Evolutionary conservation across 2,797 vertebrate species (phyloP).

Genomic region (Micromesistius poutassou): DNA sequence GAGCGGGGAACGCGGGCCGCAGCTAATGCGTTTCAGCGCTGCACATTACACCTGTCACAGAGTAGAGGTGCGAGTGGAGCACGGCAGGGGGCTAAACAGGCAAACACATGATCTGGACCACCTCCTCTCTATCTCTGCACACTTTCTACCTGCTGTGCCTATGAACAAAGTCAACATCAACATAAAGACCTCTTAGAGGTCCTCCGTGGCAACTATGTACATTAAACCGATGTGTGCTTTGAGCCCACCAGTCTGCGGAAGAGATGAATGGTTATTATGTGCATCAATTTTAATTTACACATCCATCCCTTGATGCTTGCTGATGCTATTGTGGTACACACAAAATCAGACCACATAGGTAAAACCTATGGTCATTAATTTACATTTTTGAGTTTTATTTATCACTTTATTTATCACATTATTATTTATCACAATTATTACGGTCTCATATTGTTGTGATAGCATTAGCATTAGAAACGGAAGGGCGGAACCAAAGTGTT

Average conservation of each 20-base stretch:
- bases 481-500: too few species aligned
- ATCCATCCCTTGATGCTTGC: neutral
- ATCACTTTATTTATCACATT: too few species aligned
- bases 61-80: neutral
- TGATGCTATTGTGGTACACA: too few species aligned
- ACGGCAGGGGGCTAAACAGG: neutral
- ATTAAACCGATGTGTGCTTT: neutral
- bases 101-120: neutral
- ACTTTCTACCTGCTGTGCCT: neutral
- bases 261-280: neutral
- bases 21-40: neutral
- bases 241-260: neutral
- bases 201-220: neutral
- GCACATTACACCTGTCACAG: neutral
- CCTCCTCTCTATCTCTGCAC: neutral
- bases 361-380: too few species aligned
- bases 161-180: neutral
- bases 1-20: too few species aligned
- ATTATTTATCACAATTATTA: too few species aligned
- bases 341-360: too few species aligned
- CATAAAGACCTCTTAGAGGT: neutral
- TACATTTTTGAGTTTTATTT: too few species aligned
- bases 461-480: too few species aligned
- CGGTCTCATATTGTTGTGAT: too few species aligned
- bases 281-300: neutral